phyloP scores from a whole-genome alignment of 2,888 invertebrate genomes.

The Agriopis leucophaearia region DNA sequence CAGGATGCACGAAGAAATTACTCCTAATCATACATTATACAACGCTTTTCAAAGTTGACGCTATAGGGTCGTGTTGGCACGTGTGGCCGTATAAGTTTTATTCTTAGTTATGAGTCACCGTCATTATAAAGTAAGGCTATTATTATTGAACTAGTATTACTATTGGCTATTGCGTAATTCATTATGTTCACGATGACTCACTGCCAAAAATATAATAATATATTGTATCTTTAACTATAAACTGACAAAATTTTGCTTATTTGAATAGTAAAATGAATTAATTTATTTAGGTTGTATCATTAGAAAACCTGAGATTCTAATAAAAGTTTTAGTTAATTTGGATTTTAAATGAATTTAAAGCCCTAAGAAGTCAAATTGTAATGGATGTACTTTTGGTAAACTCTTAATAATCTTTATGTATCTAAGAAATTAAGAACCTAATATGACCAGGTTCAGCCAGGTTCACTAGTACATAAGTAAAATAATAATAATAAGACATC shows the following conservation, averaged over 20 bases:
- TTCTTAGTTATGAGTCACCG: conserved; percentile 66
- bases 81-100: conserved; percentile 51
- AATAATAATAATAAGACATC: too few species aligned
- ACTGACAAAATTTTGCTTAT: conserved; percentile 9
- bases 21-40: conserved; percentile 39
- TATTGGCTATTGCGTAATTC: conserved; percentile 78
- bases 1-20: too few species aligned
- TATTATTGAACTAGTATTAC: conserved; percentile 76
- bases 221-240: conserved; percentile 37
- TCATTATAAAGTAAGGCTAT: conserved; percentile 67
- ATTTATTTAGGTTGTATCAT: not conserved
- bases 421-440: too few species aligned
- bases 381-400: not conserved
- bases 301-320: not conserved
- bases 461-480: too few species aligned
- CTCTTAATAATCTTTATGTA: too few species aligned
- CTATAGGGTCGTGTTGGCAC: conserved; percentile 45
- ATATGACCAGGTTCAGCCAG: too few species aligned
- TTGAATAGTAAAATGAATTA: conserved; percentile 8
- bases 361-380: not conserved
- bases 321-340: too few species aligned
- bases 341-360: not conserved
- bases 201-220: conserved; percentile 71
- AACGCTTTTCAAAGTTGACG: conserved; percentile 40
- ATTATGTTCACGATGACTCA: conserved; percentile 70